These are phyloP conservation scores for Labeo calbasu DNA, from an alignment of 2,797 vertebrate species.

Conservation along the genomic window DNA sequence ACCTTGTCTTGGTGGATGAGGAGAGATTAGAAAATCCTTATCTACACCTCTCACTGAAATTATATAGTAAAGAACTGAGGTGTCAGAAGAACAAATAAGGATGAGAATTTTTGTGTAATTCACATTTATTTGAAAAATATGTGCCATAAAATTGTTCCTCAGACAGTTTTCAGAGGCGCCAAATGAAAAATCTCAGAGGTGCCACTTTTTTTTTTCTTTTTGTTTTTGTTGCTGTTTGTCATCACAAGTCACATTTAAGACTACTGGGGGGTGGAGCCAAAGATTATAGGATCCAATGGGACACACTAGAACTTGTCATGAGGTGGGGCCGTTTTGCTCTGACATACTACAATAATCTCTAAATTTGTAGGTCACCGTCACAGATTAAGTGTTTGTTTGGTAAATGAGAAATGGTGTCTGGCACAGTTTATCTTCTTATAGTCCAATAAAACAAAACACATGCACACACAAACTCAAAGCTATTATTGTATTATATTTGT, in stretches of 20 bases:
- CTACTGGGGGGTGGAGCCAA: not conserved
- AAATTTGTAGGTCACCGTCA: slow-evolving; percentile 71
- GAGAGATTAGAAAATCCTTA: not conserved
- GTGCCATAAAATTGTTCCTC: not conserved
- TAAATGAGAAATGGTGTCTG: slow-evolving; percentile 72
- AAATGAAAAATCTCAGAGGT: not conserved
- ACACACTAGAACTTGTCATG: slow-evolving; percentile 8
- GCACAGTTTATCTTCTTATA: slow-evolving; percentile 55
- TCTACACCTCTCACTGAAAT: not conserved
- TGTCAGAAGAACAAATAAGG: not conserved
- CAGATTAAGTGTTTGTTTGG: slow-evolving; percentile 75
- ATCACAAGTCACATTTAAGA: not conserved
- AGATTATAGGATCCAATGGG: slow-evolving; percentile 7
- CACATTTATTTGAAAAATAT: not conserved
- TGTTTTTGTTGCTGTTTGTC: not conserved
- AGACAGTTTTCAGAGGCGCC: not conserved
- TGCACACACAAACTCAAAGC: not conserved
- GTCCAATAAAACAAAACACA: not conserved
- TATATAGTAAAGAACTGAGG: too few species aligned
- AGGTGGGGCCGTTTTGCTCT: slow-evolving; percentile 51
- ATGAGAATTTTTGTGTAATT: not conserved
- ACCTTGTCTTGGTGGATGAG: not conserved
- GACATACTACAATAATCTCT: slow-evolving; percentile 70
- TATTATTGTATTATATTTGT: not conserved
- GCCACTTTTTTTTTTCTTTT: not conserved